A percentile compares a stretch with the other conserved stretches of the same genome.
Conservation (phyloP, 2,797 vertebrate species). For the Babyrousa celebensis region DNA sequence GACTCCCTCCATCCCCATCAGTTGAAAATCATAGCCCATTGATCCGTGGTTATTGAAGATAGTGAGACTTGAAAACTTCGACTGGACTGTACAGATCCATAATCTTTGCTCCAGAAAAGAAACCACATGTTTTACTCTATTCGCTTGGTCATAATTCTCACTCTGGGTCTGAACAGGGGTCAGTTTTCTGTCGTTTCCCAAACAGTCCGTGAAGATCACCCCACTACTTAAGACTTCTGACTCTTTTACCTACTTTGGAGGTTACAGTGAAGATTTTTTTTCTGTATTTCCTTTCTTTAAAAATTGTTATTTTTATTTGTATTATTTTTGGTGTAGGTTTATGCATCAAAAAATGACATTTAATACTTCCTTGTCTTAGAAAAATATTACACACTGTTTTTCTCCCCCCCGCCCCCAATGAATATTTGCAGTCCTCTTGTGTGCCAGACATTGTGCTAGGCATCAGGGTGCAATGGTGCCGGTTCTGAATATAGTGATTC, state of each 20-base stretch:
- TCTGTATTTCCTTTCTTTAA: background rate
- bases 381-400: background rate
- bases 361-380: background rate
- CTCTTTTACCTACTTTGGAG: background rate
- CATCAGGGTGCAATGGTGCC: background rate
- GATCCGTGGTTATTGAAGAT: background rate
- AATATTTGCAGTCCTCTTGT: background rate
- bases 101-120: background rate
- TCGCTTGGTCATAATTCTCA: background rate
- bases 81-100: background rate
- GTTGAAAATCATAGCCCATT: background rate
- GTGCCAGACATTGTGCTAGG: background rate
- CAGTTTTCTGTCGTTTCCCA: background rate
- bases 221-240: background rate
- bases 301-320: background rate
- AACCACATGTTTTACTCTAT: background rate
- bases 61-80: background rate
- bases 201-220: background rate
- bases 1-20: background rate
- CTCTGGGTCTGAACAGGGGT: background rate
- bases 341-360: background rate
- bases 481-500: background rate
- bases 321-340: background rate
- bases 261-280: background rate
- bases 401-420: rapidly evolving